A percentile compares a stretch with the other conserved stretches of the same genome.
Conservation (phyloP, 2,113 vertebrate species). For the Ceyx cyanopectus region DNA sequence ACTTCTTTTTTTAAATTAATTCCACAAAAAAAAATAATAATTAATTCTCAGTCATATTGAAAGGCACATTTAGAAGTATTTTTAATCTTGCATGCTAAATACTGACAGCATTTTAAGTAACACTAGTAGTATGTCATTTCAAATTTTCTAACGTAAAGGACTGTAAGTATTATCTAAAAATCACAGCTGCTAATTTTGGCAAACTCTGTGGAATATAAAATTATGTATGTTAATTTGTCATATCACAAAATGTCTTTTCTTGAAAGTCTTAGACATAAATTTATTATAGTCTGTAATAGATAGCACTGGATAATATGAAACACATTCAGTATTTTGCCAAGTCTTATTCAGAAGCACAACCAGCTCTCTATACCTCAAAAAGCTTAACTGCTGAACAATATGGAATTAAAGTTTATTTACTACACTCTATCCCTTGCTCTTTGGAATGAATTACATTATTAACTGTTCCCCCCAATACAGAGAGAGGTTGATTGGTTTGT, state of each 20-base stretch:
- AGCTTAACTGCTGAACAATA: not conserved
- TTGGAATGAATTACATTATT: not conserved
- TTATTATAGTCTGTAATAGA: not conserved
- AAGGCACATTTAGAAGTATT: not conserved
- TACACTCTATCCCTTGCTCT: not conserved
- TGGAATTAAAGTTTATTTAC: constrained; percentile 26
- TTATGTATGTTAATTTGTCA: not conserved
- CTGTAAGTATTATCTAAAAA: not conserved
- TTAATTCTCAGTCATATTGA: accelerated
- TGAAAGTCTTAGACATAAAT: not conserved
- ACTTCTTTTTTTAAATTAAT: not conserved
- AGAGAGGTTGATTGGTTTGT: not conserved
- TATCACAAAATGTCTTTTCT: not conserved
- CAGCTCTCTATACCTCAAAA: not conserved
- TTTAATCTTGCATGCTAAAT: not conserved
- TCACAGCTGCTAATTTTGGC: not conserved
- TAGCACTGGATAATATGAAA: not conserved
- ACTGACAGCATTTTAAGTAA: not conserved
- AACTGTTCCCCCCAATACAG: not conserved
- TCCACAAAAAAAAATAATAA: not conserved
- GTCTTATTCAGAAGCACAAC: not conserved
- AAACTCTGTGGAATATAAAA: not conserved
- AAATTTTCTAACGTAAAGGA: not conserved
- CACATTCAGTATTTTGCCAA: not conserved
- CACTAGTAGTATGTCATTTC: not conserved